These are phyloP conservation scores for Planococcus citri DNA, from an alignment of 1,140 invertebrate species.

Conservation along the genomic window DNA sequence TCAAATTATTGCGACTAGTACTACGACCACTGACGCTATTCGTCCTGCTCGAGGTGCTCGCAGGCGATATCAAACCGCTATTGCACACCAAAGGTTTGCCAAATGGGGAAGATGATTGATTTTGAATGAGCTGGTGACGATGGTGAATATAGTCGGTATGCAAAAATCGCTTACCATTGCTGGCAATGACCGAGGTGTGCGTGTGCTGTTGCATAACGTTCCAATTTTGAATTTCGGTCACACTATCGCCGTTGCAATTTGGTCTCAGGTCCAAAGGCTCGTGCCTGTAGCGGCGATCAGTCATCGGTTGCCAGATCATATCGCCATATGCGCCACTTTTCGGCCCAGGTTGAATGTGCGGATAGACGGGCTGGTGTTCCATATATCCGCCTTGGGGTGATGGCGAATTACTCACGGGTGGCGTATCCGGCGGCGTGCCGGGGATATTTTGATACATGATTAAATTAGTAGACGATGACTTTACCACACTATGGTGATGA, in stretches of 20 bases:
- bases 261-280: slow-evolving; percentile 71
- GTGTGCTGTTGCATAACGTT: slow-evolving; percentile 26
- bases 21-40: slow-evolving; percentile 31
- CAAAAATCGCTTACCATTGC: slow-evolving; percentile 33
- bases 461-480: slow-evolving; percentile 26
- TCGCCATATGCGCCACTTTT: slow-evolving; percentile 37
- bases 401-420: slow-evolving; percentile 48
- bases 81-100: slow-evolving; percentile 33
- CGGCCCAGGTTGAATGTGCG: slow-evolving; percentile 30
- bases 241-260: slow-evolving; percentile 37
- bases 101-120: slow-evolving; percentile 28
- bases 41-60: slow-evolving; percentile 31
- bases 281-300: slow-evolving; percentile 42
- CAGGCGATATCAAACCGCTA: slow-evolving; percentile 33
- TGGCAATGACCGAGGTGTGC: slow-evolving; percentile 26
- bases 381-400: slow-evolving; percentile 32
- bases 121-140: slow-evolving; percentile 31
- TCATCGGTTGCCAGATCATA: slow-evolving; percentile 49
- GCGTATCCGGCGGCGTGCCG: slow-evolving; percentile 67
- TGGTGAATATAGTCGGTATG: slow-evolving; percentile 25
- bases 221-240: slow-evolving; percentile 22
- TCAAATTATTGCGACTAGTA: slow-evolving; percentile 36
- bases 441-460: slow-evolving; percentile 26
- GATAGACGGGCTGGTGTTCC: slow-evolving; percentile 30
- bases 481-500: slow-evolving; percentile 20